phyloP scores from a whole-genome alignment of 2,888 invertebrate genomes.

The Drosophila longiperda region DNA sequence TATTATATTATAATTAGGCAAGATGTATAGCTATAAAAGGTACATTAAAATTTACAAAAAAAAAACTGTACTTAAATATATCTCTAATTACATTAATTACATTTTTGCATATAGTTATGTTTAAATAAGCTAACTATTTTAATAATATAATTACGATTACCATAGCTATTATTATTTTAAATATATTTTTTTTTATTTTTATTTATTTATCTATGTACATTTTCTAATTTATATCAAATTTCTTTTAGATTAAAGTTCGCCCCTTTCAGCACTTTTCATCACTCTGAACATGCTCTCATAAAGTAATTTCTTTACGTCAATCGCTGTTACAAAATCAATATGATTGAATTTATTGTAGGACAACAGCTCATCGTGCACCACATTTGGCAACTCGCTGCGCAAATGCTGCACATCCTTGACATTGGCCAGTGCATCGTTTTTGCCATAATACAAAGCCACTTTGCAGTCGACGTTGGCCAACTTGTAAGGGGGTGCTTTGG shows the following conservation, averaged over 20 bases:
- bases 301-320: conserved; percentile 46
- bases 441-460: conserved; percentile 73
- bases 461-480: conserved; percentile 85
- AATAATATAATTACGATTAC: not conserved
- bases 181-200: not conserved
- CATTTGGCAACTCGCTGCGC: conserved; percentile 65
- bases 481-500: conserved; percentile 85
- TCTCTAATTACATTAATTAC: not conserved
- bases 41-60: not conserved
- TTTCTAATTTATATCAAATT: not conserved
- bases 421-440: conserved; percentile 85
- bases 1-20: not conserved
- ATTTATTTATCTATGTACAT: not conserved
- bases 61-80: not conserved
- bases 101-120: not conserved
- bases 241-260: conserved; percentile 36
- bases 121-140: not conserved
- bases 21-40: not conserved
- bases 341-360: conserved; percentile 50
- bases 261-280: conserved; percentile 55
- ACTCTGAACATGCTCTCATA: conserved; percentile 48
- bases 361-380: conserved; percentile 56
- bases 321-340: conserved; percentile 48
- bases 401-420: conserved; percentile 70
- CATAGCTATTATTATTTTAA: not conserved